Base-by-base conservation (phyloP, 2,113 vertebrate genomes). In the Castor canadensis region DNA sequence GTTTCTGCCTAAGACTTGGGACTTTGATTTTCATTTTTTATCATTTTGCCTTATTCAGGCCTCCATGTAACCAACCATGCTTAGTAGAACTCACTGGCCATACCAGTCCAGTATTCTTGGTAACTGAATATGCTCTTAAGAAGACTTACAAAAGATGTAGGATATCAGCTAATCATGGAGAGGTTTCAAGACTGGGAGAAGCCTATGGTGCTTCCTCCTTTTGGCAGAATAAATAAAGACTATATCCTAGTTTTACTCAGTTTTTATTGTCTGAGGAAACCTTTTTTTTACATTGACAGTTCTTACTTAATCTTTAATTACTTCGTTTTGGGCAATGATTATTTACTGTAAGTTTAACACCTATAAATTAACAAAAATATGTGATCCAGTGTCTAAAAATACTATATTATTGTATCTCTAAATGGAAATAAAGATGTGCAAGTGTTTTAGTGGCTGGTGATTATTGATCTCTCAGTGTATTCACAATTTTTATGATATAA, bases 361-460 rank as follows among this genome's bases (percentile, higher is more conserved):
- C 35, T 73, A 28, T 54, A 89, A 75, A 64, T 71, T 87, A 69
- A 87, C 35, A 91, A 85, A 72, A 71, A 76, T 87, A 93, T 83
- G 38, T 85, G 38, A 86, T 56, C 72, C 38, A 86, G 28, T 12
- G 35, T 54, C 93, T 77, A 60, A 67, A 82, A 89, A 75, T 71
- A 87, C 20, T 94, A 49, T 69, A 67, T 91, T 54, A 60, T 64
- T 73, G 22, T 35, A 71, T 81, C 54, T 20, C 43, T 89, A 89
- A 81, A 71, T 86, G 26, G 28, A 81, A 81, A 52, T 88, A 88
- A 83, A 86, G n/a, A 77, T 75, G 15, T 38, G 9, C 84, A 93
- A 73, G 30, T 93, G 66, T 80, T 80, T 94, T 85, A 92, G 64
- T 73, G 87, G 8, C 56, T 94, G 32, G 52, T 95, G 47, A 52